phyloP scores from a whole-genome alignment of 2,113 vertebrate species.

The Varanus komodoensis region DNA sequence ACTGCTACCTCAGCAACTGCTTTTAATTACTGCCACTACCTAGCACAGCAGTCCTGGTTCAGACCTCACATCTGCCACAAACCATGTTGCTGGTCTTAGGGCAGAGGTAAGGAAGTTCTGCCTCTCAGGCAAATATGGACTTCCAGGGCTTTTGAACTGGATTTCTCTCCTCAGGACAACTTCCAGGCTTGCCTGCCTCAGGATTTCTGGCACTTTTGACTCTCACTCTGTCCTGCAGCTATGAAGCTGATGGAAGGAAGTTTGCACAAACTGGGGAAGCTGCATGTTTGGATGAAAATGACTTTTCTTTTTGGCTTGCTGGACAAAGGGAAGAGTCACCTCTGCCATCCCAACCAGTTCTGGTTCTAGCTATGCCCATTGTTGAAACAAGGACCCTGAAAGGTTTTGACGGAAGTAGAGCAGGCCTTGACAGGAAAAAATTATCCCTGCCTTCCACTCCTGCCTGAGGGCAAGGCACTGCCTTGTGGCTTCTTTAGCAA shows the following conservation, averaged over 20 bases:
- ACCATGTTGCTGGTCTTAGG: not conserved
- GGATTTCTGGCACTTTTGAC: not conserved
- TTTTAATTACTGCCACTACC: no score
- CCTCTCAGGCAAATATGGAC: not conserved
- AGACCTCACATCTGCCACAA: not conserved
- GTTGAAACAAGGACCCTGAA: not conserved
- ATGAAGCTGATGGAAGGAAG: not conserved
- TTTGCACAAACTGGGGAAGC: not conserved
- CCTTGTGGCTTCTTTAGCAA: not conserved
- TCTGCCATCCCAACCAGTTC: no score
- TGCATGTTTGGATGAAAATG: not conserved
- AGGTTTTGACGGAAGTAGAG: not conserved
- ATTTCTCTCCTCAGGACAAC: not conserved
- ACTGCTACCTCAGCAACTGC: no score
- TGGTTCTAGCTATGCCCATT: not conserved
- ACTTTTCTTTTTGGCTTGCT: no score
- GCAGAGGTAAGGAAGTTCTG: no score
- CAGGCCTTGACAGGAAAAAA: no score
- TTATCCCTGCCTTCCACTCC: not conserved
- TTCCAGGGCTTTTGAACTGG: not conserved
- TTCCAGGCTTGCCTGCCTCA: no score
- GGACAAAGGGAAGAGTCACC: not conserved
- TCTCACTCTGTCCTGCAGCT: not conserved
- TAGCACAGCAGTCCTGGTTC: not conserved
- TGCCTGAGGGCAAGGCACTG: not conserved